Percentiles rank a stretch among this genome's conserved stretches.
These are phyloP conservation scores for Percopsis omiscomaycus DNA, from an alignment of 2,797 vertebrate genomes.

Conservation along the genomic window DNA sequence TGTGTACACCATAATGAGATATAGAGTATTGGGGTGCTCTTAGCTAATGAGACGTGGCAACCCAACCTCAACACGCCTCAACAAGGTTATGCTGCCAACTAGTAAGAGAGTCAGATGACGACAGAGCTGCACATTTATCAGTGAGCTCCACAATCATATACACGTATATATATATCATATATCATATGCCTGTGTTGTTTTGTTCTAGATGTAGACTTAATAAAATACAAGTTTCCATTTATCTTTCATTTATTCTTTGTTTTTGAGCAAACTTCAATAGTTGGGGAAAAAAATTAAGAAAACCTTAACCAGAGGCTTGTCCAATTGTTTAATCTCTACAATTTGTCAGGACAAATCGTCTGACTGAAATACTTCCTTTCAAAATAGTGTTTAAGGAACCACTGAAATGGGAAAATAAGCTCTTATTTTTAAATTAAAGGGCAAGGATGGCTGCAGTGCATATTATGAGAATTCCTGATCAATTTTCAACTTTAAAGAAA, in stretches of 20 bases:
- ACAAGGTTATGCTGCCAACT: conserved; percentile 17
- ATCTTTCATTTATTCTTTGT: conserved; percentile 52
- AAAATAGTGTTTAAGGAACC: conserved; percentile 73
- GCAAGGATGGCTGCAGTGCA: conserved; percentile 49
- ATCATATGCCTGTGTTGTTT: conserved; percentile 14
- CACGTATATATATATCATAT: conserved; percentile 28
- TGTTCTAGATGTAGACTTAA: not conserved
- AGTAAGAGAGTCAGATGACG: conserved; percentile 33
- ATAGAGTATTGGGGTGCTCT: conserved; percentile 6
- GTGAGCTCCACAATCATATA: conserved; percentile 15
- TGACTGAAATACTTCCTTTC: conserved; percentile 72
- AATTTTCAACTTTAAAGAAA: conserved; percentile 61
- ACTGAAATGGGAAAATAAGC: conserved; percentile 65
- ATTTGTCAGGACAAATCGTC: conserved; percentile 70
- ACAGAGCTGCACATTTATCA: conserved; percentile 40
- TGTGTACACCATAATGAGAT: conserved; percentile 53
- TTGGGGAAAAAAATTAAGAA: conserved; percentile 11
- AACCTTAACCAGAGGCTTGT: conserved; percentile 15
- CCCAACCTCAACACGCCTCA: not conserved
- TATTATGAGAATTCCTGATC: conserved; percentile 68
- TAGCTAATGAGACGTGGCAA: conserved; percentile 30
- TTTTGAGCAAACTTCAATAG: conserved; percentile 35
- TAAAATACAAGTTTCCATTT: conserved; percentile 44
- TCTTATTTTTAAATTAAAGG: conserved; percentile 70
- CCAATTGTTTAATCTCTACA: conserved; percentile 62